Percentiles rank a stretch among this genome's conserved stretches.
These are phyloP conservation scores for Chanos chanos DNA, from an alignment of 2,797 vertebrate genomes.

Conservation along the genomic window DNA sequence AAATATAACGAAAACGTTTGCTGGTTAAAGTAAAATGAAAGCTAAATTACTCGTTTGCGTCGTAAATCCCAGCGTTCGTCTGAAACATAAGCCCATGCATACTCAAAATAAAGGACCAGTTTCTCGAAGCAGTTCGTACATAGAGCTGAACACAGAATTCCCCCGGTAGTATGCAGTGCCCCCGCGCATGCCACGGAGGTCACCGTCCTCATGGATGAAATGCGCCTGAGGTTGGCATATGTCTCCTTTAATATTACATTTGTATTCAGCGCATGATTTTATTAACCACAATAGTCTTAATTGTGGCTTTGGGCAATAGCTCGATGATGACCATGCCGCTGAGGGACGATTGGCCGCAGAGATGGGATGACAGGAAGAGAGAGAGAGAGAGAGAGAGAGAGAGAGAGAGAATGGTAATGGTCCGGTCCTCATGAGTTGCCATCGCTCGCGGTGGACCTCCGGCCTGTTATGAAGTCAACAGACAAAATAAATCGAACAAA, in stretches of 20 bases:
- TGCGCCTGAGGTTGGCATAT: slow-evolving; percentile 25
- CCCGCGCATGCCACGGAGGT: slow-evolving; percentile 10
- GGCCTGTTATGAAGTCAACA: slow-evolving; percentile 27
- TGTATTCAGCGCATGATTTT: slow-evolving; percentile 34
- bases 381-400: slow-evolving; percentile 9
- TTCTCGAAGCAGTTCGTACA: too few species aligned
- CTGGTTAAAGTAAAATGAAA: too few species aligned
- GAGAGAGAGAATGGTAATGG: slow-evolving; percentile 16
- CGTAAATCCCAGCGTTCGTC: too few species aligned
- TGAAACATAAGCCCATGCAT: too few species aligned
- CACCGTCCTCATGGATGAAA: slow-evolving; percentile 34
- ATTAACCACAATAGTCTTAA: slow-evolving; percentile 45
- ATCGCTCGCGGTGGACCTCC: not conserved
- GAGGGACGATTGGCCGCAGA: slow-evolving; percentile 22
- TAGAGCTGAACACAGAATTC: too few species aligned
- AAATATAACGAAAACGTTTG: not conserved
- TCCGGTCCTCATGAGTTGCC: slow-evolving; percentile 6
- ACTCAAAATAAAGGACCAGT: too few species aligned
- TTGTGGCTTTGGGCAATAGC: slow-evolving; percentile 31
- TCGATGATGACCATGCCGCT: slow-evolving; percentile 27
- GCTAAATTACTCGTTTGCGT: too few species aligned
- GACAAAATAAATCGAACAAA: slow-evolving; percentile 25
- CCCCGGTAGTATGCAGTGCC: slow-evolving; percentile 5
- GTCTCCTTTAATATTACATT: slow-evolving; percentile 40
- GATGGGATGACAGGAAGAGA: slow-evolving; percentile 7